phyloP scores from a whole-genome alignment of 2,113 vertebrate species.

The Sinocyclocheilus maitianheensis region DNA sequence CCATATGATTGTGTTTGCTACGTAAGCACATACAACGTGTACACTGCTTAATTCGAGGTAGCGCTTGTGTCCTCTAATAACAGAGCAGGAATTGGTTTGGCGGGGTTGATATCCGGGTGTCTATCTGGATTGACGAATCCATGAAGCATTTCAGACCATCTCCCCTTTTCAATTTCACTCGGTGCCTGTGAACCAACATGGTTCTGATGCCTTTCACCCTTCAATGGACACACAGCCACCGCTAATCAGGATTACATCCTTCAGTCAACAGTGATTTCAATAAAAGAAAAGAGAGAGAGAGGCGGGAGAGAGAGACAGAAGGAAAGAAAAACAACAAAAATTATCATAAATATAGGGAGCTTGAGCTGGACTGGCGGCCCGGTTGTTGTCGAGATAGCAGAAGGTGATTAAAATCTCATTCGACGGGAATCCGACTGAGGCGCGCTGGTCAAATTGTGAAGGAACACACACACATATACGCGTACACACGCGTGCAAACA shows the following conservation, averaged over 20 bases:
- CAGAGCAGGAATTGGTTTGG: slow-evolving; percentile 60
- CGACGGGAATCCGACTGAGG: slow-evolving; percentile 81
- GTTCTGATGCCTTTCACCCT: slow-evolving; percentile 89
- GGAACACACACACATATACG: slow-evolving; percentile 13
- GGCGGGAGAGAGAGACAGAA: not conserved
- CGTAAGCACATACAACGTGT: slow-evolving; percentile 32
- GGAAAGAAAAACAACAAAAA: slow-evolving; percentile 67
- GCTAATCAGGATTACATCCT: slow-evolving; percentile 94
- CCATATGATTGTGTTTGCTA: slow-evolving; percentile 5
- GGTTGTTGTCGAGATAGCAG: slow-evolving; percentile 80
- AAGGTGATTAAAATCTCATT: slow-evolving; percentile 95
- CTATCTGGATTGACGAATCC: slow-evolving; percentile 63
- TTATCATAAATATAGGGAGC: slow-evolving; percentile 89
- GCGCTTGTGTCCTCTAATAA: slow-evolving; percentile 52
- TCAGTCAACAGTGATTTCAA: slow-evolving; percentile 96
- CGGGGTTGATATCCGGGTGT: slow-evolving; percentile 61
- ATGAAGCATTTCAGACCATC: slow-evolving; percentile 63
- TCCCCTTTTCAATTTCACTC: slow-evolving; percentile 76
- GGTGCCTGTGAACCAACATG: slow-evolving; percentile 78
- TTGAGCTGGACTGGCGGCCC: slow-evolving; percentile 80
- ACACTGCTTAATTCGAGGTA: slow-evolving; percentile 54
- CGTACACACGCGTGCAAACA: not conserved
- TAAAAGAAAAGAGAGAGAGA: slow-evolving; percentile 76
- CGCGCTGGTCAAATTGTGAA: slow-evolving; percentile 71
- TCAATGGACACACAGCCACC: slow-evolving; percentile 88